Evolutionary conservation across 2,797 vertebrate species (phyloP).

Genomic region (Hoplostethus mediterraneus): DNA sequence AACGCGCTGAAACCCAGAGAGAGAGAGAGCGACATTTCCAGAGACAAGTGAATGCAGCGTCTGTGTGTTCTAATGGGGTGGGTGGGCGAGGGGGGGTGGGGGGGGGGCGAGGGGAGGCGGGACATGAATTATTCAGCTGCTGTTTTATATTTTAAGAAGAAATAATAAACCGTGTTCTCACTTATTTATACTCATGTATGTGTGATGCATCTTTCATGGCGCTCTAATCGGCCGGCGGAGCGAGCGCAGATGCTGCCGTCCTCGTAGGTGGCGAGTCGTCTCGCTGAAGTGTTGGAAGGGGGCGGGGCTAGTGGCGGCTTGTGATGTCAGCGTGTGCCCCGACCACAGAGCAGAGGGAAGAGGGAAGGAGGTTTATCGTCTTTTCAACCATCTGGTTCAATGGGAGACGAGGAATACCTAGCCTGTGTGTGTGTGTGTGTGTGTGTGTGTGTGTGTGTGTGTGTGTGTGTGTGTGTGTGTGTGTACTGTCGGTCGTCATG

Average conservation of each 20-base stretch:
- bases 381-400: conserved; percentile 13
- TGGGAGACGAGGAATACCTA: neutral
- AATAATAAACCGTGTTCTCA: conserved; percentile 62
- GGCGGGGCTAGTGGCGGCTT: conserved; percentile 4
- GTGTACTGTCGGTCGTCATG: neutral
- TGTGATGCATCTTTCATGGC: conserved; percentile 67
- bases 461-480: neutral
- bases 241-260: conserved; percentile 23
- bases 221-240: conserved; percentile 10
- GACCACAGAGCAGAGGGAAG: conserved; percentile 10
- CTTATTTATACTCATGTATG: conserved; percentile 73
- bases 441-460: neutral
- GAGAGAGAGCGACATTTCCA: neutral
- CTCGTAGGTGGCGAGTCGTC: conserved; percentile 10
- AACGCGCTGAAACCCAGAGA: neutral
- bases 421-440: neutral
- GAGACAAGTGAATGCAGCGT: conserved; percentile 2
- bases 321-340: neutral
- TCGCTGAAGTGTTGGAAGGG: conserved; percentile 4
- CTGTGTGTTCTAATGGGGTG: conserved; percentile 30
- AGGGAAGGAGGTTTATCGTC: conserved; percentile 6
- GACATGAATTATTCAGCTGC: conserved; percentile 63
- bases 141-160: conserved; percentile 67
- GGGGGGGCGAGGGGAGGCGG: neutral
- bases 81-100: neutral